phyloP scores from a whole-genome alignment of 92 coral and sea anemone species.

The Anthopleura xanthogrammica region DNA sequence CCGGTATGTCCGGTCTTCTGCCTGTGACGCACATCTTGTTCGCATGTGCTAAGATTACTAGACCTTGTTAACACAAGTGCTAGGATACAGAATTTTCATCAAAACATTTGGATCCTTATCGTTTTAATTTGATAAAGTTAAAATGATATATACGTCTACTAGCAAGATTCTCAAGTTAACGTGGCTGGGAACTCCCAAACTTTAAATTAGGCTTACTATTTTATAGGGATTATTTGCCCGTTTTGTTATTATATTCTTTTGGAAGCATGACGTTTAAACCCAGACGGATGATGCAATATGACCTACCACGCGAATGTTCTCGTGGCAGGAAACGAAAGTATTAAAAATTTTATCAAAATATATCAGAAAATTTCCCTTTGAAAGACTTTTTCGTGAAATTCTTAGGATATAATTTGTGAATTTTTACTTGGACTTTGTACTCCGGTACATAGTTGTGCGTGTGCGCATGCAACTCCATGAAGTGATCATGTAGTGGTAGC shows the following conservation, averaged over 20 bases:
- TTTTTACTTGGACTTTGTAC: slow-evolving; percentile 8
- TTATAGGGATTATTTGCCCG: neutral
- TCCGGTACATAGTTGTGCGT: neutral
- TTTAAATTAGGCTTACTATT: neutral
- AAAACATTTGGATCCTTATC: too few relatives aligned
- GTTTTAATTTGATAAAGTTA: neutral
- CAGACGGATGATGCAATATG: neutral
- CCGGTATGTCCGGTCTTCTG: neutral
- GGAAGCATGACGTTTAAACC: neutral
- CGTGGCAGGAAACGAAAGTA: neutral
- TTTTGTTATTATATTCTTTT: neutral
- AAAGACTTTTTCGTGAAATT: neutral
- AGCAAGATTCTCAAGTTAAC: neutral
- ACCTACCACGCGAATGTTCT: neutral
- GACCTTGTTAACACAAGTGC: neutral
- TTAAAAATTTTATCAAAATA: neutral
- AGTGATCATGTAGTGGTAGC: neutral
- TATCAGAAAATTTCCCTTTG: neutral
- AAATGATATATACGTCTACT: neutral
- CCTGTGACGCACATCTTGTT: neutral
- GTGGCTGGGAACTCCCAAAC: neutral
- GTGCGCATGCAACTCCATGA: neutral
- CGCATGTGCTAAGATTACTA: neutral
- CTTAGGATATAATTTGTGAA: neutral
- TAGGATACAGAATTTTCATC: neutral